phyloP scores from a whole-genome alignment of 2,113 vertebrate species.

The Ciconia stormi region DNA sequence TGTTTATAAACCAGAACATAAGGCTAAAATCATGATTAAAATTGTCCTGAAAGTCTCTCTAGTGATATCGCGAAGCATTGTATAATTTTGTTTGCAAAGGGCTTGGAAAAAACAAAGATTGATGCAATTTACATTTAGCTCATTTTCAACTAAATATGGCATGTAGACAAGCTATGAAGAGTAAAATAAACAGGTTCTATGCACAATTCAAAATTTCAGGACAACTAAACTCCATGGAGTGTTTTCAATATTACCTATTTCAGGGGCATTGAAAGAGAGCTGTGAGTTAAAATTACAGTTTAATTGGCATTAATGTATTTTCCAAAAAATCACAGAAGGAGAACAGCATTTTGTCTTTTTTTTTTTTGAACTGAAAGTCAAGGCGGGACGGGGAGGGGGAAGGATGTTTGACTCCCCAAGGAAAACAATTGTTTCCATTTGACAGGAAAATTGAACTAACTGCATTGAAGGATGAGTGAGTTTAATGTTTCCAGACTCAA shows the following conservation, averaged over 20 bases:
- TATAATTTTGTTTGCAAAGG: not conserved
- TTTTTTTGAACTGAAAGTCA: not conserved
- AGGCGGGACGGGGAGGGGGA: too few species aligned
- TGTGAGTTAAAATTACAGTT: conserved; percentile 12
- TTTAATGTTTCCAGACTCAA: conserved; percentile 7
- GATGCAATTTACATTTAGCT: not conserved
- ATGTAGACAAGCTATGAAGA: not conserved
- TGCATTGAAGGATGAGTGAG: not conserved
- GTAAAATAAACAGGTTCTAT: not conserved
- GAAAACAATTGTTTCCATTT: conserved; percentile 25
- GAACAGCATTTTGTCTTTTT: not conserved
- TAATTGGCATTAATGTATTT: conserved; percentile 26
- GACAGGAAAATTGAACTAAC: conserved; percentile 55
- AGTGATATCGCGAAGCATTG: not conserved
- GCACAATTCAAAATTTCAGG: not conserved
- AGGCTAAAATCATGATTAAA: not conserved
- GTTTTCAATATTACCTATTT: not conserved
- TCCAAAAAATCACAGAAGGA: not conserved
- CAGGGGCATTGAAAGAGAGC: conserved; percentile 1
- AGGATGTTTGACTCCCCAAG: not conserved
- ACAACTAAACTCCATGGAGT: not conserved
- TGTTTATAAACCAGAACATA: conserved; percentile 34
- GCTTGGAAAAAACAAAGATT: not conserved
- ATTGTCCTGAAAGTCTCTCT: not conserved
- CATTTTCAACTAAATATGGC: not conserved